A percentile compares a stretch with the other conserved stretches of the same genome.
These are phyloP conservation scores for Eudorcas thomsonii DNA, from an alignment of 2,113 vertebrate genomes.

Conservation along the genomic window DNA sequence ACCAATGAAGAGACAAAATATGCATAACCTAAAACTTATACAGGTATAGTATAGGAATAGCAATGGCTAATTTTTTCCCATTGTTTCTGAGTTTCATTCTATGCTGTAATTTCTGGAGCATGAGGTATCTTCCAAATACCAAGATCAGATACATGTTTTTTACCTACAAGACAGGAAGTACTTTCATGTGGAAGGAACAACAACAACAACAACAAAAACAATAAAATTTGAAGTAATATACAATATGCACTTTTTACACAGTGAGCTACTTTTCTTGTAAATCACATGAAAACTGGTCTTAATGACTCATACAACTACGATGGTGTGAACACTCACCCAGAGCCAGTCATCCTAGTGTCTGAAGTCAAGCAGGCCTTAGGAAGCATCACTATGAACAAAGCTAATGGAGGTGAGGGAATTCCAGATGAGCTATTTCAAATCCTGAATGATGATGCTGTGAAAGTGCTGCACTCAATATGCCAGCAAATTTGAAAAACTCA, in stretches of 20 bases:
- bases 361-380: background rate
- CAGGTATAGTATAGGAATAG: background rate
- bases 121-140: background rate
- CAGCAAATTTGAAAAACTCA: background rate
- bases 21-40: background rate
- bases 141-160: background rate
- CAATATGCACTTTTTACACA: background rate
- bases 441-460: background rate
- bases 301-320: background rate
- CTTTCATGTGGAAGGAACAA: background rate
- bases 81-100: background rate
- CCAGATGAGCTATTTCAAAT: background rate
- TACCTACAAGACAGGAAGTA: background rate
- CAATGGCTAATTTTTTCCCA: background rate
- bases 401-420: background rate
- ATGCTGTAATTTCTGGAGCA: background rate
- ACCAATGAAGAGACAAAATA: constrained; percentile 53
- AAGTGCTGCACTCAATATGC: background rate
- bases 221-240: background rate
- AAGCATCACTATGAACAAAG: background rate
- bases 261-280: background rate
- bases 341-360: background rate
- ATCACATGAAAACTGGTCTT: background rate
- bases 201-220: background rate
- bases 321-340: background rate